Conservation (phyloP, 2,113 vertebrate species). For the Carollia perspicillata region DNA sequence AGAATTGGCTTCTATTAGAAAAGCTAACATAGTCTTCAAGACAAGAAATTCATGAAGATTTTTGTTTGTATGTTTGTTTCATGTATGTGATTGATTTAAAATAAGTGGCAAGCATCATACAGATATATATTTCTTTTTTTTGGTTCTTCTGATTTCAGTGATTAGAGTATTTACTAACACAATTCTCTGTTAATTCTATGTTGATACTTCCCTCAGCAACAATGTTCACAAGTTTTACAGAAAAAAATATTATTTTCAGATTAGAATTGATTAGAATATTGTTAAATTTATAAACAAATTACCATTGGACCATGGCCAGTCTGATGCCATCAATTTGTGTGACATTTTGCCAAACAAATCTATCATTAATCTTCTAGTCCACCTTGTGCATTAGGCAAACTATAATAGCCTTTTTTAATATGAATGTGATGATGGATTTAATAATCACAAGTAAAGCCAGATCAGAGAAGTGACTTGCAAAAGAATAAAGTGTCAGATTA, state of each 20-base stretch:
- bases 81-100: not conserved
- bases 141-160: not conserved
- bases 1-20: not conserved
- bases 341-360: slow-evolving; percentile 69
- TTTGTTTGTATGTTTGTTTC: not conserved
- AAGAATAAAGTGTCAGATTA: not conserved
- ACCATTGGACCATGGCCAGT: slow-evolving; percentile 34
- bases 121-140: not conserved
- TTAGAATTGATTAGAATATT: slow-evolving; percentile 67
- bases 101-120: not conserved
- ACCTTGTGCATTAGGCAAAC: not conserved
- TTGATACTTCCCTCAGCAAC: slow-evolving; percentile 42
- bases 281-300: slow-evolving; percentile 70
- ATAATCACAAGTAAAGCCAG: not conserved
- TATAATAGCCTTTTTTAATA: not conserved
- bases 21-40: not conserved
- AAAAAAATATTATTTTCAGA: slow-evolving; percentile 33
- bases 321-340: slow-evolving; percentile 57
- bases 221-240: slow-evolving; percentile 57
- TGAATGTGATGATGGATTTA: not conserved
- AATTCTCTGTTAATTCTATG: slow-evolving; percentile 34
- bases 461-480: not conserved
- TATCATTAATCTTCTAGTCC: slow-evolving; percentile 71
- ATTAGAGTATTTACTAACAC: not conserved
- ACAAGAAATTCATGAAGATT: not conserved